Evolutionary conservation across 2,113 vertebrate species (phyloP), one percentile per base, ranked within the genome.

Genomic region (Psophia crepitans): DNA sequence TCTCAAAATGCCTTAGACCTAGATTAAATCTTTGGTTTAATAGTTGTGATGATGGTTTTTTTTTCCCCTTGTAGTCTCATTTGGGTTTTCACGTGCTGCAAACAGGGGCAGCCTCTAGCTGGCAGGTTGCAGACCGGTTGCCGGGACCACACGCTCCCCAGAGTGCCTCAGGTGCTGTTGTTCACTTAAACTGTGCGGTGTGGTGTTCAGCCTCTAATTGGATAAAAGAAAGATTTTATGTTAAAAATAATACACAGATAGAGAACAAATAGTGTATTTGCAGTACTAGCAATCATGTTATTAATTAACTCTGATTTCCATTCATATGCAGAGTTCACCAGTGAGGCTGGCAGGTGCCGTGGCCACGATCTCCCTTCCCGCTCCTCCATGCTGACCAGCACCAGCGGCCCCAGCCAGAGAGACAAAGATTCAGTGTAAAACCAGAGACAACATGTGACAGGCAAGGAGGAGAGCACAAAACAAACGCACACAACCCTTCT

Each of bases 321-420:
- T 26, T 74, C 8, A 6, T 27, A 49, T 3, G 8, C 41, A 20
- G 76, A 69, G 33, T 44, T 87, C 8, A 1, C 11, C 1, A 0
- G 28, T 32, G 16, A 74, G 17, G 22, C 14, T 35, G 20, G 30
- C 17, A 57, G 24, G 11, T 23, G 9, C 41, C 0, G 0, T 37
- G 46, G 0, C 0, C 1, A 1, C 16, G 8, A 0, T 10, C 41
- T 58, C 9, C 8, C 9, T 84, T 46, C 22, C 51, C 3, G 1
- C 51, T 79, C 51, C 65, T 71, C n/a, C 20, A 1, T 1, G 2
- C 43, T 82, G 57, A 54, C 12, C 0, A 2, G 27, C 75, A 57
- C 48, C 1, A 0, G 15, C 4, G 1, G 39, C 43, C 35, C 49
- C 33, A 39, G 33, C 27, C 69, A 75, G 27, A 76, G 26, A 80